These are phyloP conservation scores for Hylaeus volcanicus DNA, from an alignment of 1,140 invertebrate species.

Conservation along the genomic window DNA sequence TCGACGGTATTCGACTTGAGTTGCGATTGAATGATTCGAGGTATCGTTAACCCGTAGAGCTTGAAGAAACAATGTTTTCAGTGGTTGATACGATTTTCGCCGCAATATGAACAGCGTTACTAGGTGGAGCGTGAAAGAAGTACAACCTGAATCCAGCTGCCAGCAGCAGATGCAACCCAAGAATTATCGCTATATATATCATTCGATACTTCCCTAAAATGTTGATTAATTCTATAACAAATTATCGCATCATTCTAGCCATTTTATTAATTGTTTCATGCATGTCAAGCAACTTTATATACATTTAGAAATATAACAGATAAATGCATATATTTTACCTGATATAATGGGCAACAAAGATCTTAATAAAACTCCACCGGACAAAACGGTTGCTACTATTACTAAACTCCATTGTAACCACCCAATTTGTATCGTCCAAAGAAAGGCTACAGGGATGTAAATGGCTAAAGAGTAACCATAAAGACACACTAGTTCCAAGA, in stretches of 20 bases:
- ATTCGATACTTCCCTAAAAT: constrained; percentile 83
- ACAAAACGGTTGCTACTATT: constrained; percentile 88
- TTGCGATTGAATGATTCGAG: neutral
- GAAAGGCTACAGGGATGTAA: constrained; percentile 95
- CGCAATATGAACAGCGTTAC: neutral
- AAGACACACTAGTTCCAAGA: constrained; percentile 93
- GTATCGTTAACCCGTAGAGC: neutral
- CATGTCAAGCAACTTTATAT: neutral
- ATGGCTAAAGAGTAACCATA: constrained; percentile 98
- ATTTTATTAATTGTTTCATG: neutral
- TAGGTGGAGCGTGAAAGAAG: constrained; percentile 82
- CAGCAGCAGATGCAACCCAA: constrained; percentile 89
- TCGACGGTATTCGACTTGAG: neutral
- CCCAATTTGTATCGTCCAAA: constrained; percentile 93
- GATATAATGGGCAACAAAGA: constrained; percentile 90
- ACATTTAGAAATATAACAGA: no score
- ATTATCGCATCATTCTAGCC: neutral
- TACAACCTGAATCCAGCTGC: constrained; percentile 93
- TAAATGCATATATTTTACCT: constrained; percentile 61
- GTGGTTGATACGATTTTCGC: neutral
- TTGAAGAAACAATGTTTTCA: neutral
- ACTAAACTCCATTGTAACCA: constrained; percentile 95
- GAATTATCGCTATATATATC: constrained; percentile 85
- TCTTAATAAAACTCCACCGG: constrained; percentile 91
- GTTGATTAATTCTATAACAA: constrained; percentile 10